Evolutionary conservation across 2,113 vertebrate species (phyloP).

Genomic region (Urocolius indicus): DNA sequence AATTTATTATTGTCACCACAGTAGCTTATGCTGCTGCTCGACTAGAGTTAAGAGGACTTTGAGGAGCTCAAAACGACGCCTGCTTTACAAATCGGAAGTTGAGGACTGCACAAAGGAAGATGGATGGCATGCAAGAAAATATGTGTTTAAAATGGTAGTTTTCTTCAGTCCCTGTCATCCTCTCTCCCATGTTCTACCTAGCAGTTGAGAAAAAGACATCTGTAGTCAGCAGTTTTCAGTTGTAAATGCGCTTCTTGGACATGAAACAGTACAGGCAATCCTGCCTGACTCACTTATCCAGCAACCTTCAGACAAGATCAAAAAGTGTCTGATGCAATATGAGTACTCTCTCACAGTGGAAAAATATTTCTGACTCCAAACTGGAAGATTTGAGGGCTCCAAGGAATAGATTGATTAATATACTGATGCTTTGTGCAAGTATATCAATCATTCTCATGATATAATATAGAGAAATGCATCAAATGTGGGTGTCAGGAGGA

Average conservation of each 20-base stretch:
- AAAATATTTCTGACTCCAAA: not conserved
- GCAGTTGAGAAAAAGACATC: not conserved
- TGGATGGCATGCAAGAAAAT: not conserved
- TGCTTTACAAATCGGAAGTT: not conserved
- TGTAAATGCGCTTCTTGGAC: not conserved
- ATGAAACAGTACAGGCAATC: not conserved
- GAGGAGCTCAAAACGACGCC: not conserved
- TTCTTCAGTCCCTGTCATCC: not conserved
- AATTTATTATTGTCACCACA: not conserved
- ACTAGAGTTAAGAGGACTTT: not conserved
- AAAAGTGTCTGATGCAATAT: not conserved
- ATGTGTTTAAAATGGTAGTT: not conserved
- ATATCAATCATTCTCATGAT: not conserved
- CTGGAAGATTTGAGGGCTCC: not conserved
- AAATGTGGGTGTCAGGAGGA: too few relatives aligned
- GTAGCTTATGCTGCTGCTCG: not conserved
- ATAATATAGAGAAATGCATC: not conserved
- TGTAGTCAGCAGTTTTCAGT: not conserved
- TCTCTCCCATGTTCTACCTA: not conserved
- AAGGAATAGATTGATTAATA: not conserved
- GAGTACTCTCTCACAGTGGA: not conserved
- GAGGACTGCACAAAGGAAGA: not conserved
- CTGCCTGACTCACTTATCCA: not conserved
- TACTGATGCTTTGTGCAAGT: not conserved
- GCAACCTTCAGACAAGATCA: not conserved